These are phyloP conservation scores for Synanthedon vespiformis DNA, from an alignment of 2,888 invertebrate species.

Conservation along the genomic window DNA sequence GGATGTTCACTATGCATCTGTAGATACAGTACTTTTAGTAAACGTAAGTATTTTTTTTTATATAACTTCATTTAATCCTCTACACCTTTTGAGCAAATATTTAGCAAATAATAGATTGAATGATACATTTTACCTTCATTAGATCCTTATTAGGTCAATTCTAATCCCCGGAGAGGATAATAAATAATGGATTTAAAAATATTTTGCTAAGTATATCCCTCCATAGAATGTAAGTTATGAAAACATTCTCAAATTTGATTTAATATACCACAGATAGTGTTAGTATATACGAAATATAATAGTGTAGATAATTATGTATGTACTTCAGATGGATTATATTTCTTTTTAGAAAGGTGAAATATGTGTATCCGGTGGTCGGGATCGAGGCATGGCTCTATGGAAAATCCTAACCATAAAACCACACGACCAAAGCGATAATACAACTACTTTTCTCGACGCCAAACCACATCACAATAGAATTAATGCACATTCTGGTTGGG, in stretches of 20 bases:
- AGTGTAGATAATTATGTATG: too few species aligned
- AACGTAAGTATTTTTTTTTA: slow-evolving; percentile 47
- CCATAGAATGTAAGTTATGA: too few species aligned
- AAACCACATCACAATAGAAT: slow-evolving; percentile 40
- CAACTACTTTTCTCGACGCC: slow-evolving; percentile 25
- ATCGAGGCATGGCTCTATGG: slow-evolving; percentile 69
- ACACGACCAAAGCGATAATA: slow-evolving; percentile 24
- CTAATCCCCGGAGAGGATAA: too few species aligned
- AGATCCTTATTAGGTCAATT: too few species aligned
- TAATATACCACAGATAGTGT: too few species aligned
- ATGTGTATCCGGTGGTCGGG: slow-evolving; percentile 72
- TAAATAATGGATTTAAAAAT: too few species aligned
- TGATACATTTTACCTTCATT: not conserved
- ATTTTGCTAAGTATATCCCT: too few species aligned
- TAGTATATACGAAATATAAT: too few species aligned
- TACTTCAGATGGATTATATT: not conserved
- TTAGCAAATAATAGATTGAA: not conserved
- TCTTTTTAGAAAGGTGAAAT: slow-evolving; percentile 48
- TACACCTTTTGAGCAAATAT: too few species aligned
- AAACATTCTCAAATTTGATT: too few species aligned
- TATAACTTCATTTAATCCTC: not conserved
- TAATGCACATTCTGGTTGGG: slow-evolving; percentile 74
- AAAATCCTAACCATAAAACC: slow-evolving; percentile 42
- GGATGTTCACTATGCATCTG: slow-evolving; percentile 70
- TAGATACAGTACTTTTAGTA: slow-evolving; percentile 68